A percentile compares a stretch with the other conserved stretches of the same genome.
Conservation (phyloP, 2,797 vertebrate species). For the Dromococcyx pavoninus region DNA sequence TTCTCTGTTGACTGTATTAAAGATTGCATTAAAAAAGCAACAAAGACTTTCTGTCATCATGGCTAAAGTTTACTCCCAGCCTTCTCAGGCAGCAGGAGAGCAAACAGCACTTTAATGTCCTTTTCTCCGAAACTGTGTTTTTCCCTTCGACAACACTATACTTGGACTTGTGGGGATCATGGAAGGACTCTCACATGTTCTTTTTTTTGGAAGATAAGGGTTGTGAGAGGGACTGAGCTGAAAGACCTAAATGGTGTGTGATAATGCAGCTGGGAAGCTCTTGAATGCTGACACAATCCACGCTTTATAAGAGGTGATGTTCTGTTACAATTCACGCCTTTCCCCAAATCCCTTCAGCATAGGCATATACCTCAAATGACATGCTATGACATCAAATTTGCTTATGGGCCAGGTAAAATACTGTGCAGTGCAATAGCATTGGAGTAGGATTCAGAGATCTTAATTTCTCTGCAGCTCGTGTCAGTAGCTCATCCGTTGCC, state of each 20-base stretch:
- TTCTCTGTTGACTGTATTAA: background rate
- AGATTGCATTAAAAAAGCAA: background rate
- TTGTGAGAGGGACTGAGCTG: background rate
- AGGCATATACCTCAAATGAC: background rate
- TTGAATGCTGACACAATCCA: background rate
- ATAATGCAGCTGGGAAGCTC: background rate
- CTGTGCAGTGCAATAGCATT: background rate
- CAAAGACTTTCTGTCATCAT: background rate
- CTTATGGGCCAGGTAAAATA: background rate
- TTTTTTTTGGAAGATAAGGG: background rate
- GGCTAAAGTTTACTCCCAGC: background rate
- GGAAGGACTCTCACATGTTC: background rate
- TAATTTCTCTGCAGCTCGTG: background rate
- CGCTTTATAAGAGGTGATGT: accelerated
- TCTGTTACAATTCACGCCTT: background rate
- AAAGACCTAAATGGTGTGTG: background rate
- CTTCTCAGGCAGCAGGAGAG: background rate
- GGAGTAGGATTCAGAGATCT: background rate
- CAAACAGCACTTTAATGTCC: background rate
- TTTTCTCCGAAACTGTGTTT: background rate
- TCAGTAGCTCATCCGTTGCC: background rate
- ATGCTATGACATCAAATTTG: background rate
- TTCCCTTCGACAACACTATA: background rate
- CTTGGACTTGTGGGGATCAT: background rate
- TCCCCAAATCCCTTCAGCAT: background rate